These are phyloP conservation scores for Julus scanicus DNA, from an alignment of 2,888 invertebrate species.

Conservation along the genomic window DNA sequence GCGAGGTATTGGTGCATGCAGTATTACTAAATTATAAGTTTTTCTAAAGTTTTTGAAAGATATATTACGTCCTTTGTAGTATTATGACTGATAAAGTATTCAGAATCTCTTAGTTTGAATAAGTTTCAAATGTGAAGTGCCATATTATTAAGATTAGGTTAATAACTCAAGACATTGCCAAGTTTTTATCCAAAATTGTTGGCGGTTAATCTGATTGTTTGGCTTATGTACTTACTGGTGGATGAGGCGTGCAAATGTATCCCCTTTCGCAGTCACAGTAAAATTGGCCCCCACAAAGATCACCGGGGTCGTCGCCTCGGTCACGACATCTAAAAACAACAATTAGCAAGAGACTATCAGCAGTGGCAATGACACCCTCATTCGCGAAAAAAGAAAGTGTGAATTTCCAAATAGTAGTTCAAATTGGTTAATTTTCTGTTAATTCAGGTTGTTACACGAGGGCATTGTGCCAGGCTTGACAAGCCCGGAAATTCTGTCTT, in stretches of 20 bases:
- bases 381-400: neutral
- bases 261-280: conserved; percentile 48
- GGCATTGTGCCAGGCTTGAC: neutral
- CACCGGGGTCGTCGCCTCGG: conserved; percentile 44
- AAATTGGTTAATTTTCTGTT: neutral
- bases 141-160: no score
- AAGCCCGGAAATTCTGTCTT: no score
- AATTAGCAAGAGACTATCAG: neutral
- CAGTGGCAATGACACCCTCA: neutral
- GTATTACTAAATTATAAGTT: no score
- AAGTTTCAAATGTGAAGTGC: no score
- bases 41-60: no score
- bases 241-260: conserved; percentile 37
- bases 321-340: conserved; percentile 13
- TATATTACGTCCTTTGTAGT: no score
- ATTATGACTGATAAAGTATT: no score
- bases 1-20: no score
- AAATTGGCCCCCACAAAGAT: conserved; percentile 46
- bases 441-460: neutral
- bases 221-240: conserved; percentile 11
- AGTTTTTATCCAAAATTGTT: no score
- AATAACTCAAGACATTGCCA: no score
- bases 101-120: no score
- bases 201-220: neutral
- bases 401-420: neutral